Evolutionary conservation across 2,888 invertebrate genomes (phyloP).

Genomic region (Drosophila robusta): DNA sequence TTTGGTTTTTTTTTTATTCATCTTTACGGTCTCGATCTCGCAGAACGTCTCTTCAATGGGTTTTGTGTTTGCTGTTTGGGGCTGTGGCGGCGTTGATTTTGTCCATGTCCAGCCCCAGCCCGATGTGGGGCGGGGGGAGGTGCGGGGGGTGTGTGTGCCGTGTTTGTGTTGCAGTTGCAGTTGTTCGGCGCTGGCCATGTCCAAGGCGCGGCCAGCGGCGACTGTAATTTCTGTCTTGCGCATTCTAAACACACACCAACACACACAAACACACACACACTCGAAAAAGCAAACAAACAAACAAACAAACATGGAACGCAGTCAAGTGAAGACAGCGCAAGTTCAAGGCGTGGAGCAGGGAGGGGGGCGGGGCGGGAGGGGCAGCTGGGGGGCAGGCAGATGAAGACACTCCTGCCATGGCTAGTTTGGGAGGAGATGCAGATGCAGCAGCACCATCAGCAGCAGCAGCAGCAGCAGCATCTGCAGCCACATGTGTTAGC

Average conservation of each 20-base stretch:
- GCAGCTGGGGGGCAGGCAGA: constrained; percentile 21
- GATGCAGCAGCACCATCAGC: constrained; percentile 50
- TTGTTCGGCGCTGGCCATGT: constrained; percentile 51
- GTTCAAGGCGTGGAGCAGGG: constrained; percentile 4
- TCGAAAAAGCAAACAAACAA: constrained; percentile 73
- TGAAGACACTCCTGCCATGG: constrained; percentile 64
- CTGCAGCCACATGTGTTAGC: constrained; percentile 49
- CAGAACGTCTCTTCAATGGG: constrained; percentile 46
- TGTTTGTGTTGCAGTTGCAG: constrained; percentile 26
- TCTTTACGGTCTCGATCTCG: constrained; percentile 48
- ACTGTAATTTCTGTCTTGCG: constrained; percentile 75
- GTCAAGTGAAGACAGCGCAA: constrained; percentile 74
- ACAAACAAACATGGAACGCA: constrained; percentile 76
- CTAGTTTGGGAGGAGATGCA: constrained; percentile 71
- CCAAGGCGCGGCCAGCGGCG: constrained; percentile 74
- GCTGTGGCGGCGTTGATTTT: constrained; percentile 61
- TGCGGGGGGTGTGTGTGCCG: not conserved
- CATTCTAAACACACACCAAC: constrained; percentile 68
- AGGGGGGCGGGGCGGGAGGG: no score
- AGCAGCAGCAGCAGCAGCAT: constrained; percentile 3
- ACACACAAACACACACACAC: constrained; percentile 46
- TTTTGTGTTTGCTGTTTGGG: constrained; percentile 57
- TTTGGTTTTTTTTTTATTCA: not conserved
- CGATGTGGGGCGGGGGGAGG: not conserved
- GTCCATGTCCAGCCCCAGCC: constrained; percentile 52